phyloP scores from a whole-genome alignment of 2,797 vertebrate genomes.

The Parotocinclus haroldoi region DNA sequence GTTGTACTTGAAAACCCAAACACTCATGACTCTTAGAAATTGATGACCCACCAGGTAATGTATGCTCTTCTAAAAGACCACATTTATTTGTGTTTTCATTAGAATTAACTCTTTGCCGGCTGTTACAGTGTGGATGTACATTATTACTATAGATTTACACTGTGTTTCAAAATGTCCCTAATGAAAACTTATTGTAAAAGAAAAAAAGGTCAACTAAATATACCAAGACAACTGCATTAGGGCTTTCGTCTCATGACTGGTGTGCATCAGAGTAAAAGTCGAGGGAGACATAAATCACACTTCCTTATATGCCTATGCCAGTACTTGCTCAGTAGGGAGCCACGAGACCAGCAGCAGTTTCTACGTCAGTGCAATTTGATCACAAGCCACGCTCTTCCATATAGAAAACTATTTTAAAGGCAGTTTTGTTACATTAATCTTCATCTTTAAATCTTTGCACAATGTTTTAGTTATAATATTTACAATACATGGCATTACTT shows the following conservation, averaged over 20 bases:
- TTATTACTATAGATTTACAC: too few relatives aligned
- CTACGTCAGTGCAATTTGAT: conserved; percentile 59
- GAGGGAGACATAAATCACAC: conserved; percentile 16
- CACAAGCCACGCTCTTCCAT: conserved; percentile 42
- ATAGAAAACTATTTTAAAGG: conserved; percentile 56
- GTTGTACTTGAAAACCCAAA: too few relatives aligned
- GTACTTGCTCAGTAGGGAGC: conserved; percentile 22
- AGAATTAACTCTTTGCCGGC: too few relatives aligned
- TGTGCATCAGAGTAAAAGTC: conserved; percentile 16
- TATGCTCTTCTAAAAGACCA: too few relatives aligned
- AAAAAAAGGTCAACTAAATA: conserved; percentile 9
- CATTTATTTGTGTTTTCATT: too few relatives aligned
- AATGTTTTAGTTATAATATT: conserved; percentile 36
- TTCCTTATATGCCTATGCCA: conserved; percentile 27
- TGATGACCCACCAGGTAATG: too few relatives aligned
- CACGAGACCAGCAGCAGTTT: conserved; percentile 34
- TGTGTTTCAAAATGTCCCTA: too few relatives aligned
- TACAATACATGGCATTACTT: conserved; percentile 61
- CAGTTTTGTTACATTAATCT: conserved; percentile 60
- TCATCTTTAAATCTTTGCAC: conserved; percentile 34
- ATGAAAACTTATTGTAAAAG: conserved; percentile 8
- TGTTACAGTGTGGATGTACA: too few relatives aligned
- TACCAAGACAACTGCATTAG: too few relatives aligned
- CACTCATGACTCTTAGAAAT: too few relatives aligned
- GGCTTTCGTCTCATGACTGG: neutral